Base-by-base conservation (phyloP, 2,113 vertebrate species). In the Phoxinus phoxinus region DNA sequence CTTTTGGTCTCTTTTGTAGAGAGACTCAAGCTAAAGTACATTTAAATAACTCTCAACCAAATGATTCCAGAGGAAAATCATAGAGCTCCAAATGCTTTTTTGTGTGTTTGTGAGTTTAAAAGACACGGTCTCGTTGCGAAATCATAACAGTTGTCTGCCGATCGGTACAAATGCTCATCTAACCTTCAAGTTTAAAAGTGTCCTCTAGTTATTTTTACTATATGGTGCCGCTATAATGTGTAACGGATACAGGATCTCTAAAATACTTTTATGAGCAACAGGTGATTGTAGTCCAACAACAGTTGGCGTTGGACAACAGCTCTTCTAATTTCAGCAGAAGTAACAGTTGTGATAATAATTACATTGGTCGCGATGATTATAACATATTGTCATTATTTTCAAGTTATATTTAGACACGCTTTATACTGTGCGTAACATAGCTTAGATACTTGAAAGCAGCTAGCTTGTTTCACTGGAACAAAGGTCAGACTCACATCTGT, bases 261-360 rank as follows among this genome's bases (percentile, higher is more conserved):
- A 74, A 88, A 83, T 84, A 79, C 71, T 81, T 87, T 87, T 81
- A 74, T 86, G 72, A 87, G 74, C 73, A 85, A 88, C 82, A 86
- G 85, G 79, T 90, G 85, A 86, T 72, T 65, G 48, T 53, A 30
- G 72, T 78, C 71, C 37, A 73, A 65, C 73, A 84, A 85, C 85
- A 87, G 87, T 78, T 89, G 89, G 63, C 79, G 67, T 25, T 85
- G 35, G 65, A 69, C 74, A 75, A 81, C 53, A 46, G 69, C 63
- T 73, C 30, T 81, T 59, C 63, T 71, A 10, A 81, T 71, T 41
- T 78, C 69, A 53, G 63, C 44, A 78, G 32, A 27, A 32, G 41
- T 59, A 77, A 76, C 80, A 44, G 32, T 81, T 81, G 46, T 75
- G 83, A 41, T 85, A 37, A 85, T 61, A 41, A 84, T 44, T 46